Evolutionary conservation across 1,140 invertebrate species (phyloP).

Genomic region (Venustaconcha ellipsiformis): DNA sequence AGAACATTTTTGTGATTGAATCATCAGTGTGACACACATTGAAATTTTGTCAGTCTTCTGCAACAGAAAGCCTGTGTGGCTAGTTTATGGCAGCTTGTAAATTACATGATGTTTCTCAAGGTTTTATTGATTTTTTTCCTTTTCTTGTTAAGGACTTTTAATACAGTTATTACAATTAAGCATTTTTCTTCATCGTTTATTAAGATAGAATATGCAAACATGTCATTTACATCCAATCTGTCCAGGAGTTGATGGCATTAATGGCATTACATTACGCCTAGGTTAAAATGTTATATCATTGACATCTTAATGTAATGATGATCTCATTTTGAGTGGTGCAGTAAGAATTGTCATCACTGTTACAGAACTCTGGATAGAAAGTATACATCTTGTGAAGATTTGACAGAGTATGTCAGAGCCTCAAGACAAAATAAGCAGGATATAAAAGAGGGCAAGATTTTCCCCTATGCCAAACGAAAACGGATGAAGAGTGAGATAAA

Average conservation of each 20-base stretch:
- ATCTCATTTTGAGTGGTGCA: too few relatives aligned
- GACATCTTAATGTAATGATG: too few relatives aligned
- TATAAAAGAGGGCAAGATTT: constrained; percentile 36
- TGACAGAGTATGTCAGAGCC: constrained; percentile 40
- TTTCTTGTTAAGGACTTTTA: too few relatives aligned
- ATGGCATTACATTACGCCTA: too few relatives aligned
- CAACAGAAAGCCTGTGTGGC: too few relatives aligned
- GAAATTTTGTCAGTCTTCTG: not conserved
- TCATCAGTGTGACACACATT: too few relatives aligned
- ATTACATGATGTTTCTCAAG: not conserved
- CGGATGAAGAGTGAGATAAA: constrained; percentile 27
- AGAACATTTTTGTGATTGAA: too few relatives aligned
- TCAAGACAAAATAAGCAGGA: constrained; percentile 32
- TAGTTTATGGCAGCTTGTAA: not conserved
- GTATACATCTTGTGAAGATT: constrained; percentile 48
- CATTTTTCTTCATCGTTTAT: not conserved
- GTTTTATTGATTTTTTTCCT: too few relatives aligned
- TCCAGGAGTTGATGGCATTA: too few relatives aligned
- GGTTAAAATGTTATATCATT: too few relatives aligned
- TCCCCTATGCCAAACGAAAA: constrained; percentile 44
- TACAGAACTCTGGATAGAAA: constrained; percentile 20
- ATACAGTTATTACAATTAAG: too few relatives aligned
- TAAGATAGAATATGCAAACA: constrained; percentile 14
- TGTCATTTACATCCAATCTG: constrained; percentile 16
- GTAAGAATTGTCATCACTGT: too few relatives aligned